Evolutionary conservation across 2,797 vertebrate species (phyloP).

Genomic region (Dendrocincla tyrannina): DNA sequence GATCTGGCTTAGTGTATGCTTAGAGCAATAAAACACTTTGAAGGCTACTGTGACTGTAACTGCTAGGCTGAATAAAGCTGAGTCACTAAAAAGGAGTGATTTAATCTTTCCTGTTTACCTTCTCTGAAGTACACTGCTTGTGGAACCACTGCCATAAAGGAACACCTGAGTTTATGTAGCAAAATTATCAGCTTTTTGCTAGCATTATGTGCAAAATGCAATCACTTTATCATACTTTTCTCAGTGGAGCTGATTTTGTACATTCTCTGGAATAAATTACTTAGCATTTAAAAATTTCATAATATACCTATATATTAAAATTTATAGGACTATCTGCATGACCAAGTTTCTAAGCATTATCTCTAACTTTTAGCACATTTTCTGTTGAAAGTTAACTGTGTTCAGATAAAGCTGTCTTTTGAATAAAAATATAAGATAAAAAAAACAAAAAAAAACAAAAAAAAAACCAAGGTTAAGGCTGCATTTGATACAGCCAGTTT

Average conservation of each 20-base stretch:
- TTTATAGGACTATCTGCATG: neutral
- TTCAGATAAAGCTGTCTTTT: neutral
- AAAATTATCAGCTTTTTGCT: neutral
- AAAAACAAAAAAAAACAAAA: neutral
- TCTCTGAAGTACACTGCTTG: neutral
- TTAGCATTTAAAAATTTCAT: neutral
- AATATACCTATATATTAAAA: neutral
- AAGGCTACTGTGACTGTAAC: neutral
- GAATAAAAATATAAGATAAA: neutral
- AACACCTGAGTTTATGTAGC: neutral
- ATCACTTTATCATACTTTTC: neutral
- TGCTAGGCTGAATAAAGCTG: slow-evolving; percentile 31
- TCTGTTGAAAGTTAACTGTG: neutral
- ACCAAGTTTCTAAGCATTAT: neutral
- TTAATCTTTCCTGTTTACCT: slow-evolving; percentile 21
- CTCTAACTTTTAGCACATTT: neutral
- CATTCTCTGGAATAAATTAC: neutral
- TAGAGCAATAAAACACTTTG: slow-evolving; percentile 35
- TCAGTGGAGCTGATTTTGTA: neutral
- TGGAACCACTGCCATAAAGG: neutral
- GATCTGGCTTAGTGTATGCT: neutral
- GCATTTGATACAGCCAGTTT: neutral
- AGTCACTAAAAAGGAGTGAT: slow-evolving; percentile 31
- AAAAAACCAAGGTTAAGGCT: neutral
- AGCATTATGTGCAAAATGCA: neutral